Base-by-base conservation (phyloP, 2,113 vertebrate species). In the Labeo catla region DNA sequence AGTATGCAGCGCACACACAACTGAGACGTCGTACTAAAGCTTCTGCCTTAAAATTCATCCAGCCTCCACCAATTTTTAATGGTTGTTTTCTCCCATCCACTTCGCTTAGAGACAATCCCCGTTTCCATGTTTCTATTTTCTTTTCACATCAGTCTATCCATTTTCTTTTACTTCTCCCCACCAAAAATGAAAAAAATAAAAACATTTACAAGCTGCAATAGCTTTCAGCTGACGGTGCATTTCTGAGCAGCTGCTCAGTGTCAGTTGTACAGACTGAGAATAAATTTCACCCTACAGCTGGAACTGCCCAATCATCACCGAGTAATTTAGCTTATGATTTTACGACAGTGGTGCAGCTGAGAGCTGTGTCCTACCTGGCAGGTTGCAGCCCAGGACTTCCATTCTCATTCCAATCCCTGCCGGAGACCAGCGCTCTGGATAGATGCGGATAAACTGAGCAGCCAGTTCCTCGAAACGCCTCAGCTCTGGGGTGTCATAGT, bases 331-430 rank as follows among this genome's bases (percentile, higher is more conserved):
- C 28, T 78, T 8, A 23, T 45, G 39, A 34, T 81, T 65, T 49
- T 13, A 81, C 43, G 23, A 65, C 36, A 80, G 3, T 54, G 70
- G 23, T 66, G 43, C 70, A 16, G 13, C 36, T 47, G 63, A 76
- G n/a, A 3, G 21, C 76, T 3, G 59, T 34, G 21, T 81, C 94
- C 92, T 94, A 99, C 98, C 98, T 95, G 97, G 96, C 95, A 97
- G 96, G 87, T 97, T 97, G 50, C 98, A 99, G 89, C 98, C 98
- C 73, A 99, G 94, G 21, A 99, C 96, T 91, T 99, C 98, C 91
- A 97, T 93, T 83, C 98, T 95, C 98, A 99, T 99, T 83, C 98
- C 98, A n/a, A 99, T 98, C 21, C 98, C 98, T 0, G 96, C 98
- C 0, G 98, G 98, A 13, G 98, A 98, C 98, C 98, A 99, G 52